phyloP scores from a whole-genome alignment of 2,888 invertebrate genomes.

The Atherix ibis region DNA sequence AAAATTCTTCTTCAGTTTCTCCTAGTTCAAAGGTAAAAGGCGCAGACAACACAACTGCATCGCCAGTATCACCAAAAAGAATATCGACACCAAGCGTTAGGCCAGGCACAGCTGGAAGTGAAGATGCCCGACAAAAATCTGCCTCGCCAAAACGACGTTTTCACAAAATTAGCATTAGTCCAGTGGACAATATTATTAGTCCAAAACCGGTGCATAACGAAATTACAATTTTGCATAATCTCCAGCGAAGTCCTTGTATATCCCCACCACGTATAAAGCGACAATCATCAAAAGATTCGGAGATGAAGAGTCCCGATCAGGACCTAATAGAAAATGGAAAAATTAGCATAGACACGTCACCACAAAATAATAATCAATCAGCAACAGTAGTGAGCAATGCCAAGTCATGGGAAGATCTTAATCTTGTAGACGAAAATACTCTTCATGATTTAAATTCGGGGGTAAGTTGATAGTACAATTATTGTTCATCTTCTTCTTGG shows the following conservation, averaged over 20 bases:
- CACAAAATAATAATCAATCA: conserved; percentile 10
- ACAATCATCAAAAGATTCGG: conserved; percentile 7
- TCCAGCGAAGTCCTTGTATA: conserved; percentile 44
- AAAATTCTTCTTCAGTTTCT: background rate
- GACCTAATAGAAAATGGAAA: too few species aligned
- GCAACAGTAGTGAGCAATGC: conserved; percentile 15
- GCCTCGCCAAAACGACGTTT: conserved; percentile 21
- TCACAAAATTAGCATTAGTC: conserved; percentile 27
- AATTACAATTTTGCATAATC: conserved; percentile 51
- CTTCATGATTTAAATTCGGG: conserved; percentile 51
- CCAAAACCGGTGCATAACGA: conserved; percentile 40
- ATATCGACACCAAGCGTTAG: too few species aligned
- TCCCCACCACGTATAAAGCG: conserved; percentile 35
- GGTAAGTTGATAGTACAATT: conserved; percentile 34
- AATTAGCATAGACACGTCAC: too few species aligned
- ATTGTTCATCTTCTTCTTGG: too few species aligned
- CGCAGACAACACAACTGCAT: conserved; percentile 4
- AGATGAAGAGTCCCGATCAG: conserved; percentile 4
- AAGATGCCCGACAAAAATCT: conserved; percentile 10
- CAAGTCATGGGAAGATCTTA: conserved; percentile 43
- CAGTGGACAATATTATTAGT: conserved; percentile 34
- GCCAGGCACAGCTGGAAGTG: too few species aligned
- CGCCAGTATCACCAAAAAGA: conserved; percentile 13
- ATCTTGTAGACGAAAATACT: conserved; percentile 42
- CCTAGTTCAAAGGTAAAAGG: background rate